Evolutionary conservation across 2,797 vertebrate species (phyloP), one percentile per base, ranked within the genome.

Genomic region (Bufotes viridis): DNA sequence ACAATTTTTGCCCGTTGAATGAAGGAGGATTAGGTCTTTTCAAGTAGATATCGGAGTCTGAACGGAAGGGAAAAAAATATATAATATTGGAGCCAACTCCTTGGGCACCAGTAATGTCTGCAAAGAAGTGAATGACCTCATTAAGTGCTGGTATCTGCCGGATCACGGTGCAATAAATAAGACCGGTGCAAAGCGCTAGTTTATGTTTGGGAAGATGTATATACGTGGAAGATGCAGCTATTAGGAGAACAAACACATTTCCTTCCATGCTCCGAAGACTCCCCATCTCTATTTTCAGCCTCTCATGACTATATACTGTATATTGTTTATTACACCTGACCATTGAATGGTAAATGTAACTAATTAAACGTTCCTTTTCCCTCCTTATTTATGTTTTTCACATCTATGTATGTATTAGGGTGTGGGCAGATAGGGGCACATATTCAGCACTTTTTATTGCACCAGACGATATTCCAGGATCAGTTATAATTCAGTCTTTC

Each of bases 121-220:
- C 22, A 24, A 2, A 10, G 14, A 69, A 88, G 87, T 61, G 79
- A 84, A 84, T 51, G 51, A 67, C 63, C 69, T 84, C 87, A 88
- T 84, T 84, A 84, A 69, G 22, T 29, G 63, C n/a, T 22, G 65
- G 61, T 79, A 70, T 72, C 74, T 72, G 74, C 63, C 26, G 22
- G n/a, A 67, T 80, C 65, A 63, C 4, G 11, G 24, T 55, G 75
- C 82, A 72, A 80, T 88, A 81, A 88, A 79, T 69, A 84, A 34
- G 53, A 75, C 34, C 5, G 65, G 67, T 34, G 75, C 53, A 60
- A 22, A 55, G 58, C 24, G 51, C 9, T 63, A 22, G 72, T 84
- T 88, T 78, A 88, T 84, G 63, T 82, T 74, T 2, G 42, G 34
- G 42, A 60, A 88, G 65, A 84, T 63, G 84, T 76, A 85, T 49